phyloP scores from a whole-genome alignment of 2,797 vertebrate genomes.

The Clamator glandarius region DNA sequence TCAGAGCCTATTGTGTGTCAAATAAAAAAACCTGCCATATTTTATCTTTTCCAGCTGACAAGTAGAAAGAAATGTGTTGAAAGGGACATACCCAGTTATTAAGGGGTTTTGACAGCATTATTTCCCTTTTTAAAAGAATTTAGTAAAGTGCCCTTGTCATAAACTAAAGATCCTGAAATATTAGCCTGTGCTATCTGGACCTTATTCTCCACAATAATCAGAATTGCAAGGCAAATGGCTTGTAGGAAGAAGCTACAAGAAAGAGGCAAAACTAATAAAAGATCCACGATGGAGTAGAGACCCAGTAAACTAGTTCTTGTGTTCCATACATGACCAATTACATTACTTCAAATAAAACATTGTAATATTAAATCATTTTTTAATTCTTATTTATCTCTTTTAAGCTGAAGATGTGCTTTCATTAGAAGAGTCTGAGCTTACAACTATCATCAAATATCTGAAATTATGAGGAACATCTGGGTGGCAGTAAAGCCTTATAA shows the following conservation, averaged over 20 bases:
- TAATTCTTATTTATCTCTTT: background rate
- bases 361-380: background rate
- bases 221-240: background rate
- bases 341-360: background rate
- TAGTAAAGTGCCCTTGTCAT: background rate
- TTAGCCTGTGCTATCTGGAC: background rate
- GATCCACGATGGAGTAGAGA: background rate
- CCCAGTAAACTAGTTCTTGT: background rate
- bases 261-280: background rate
- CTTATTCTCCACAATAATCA: background rate
- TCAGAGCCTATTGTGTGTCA: conserved; percentile 27
- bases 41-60: conserved; percentile 29
- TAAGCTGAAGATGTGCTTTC: background rate
- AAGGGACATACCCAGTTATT: background rate
- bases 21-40: conserved; percentile 14
- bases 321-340: background rate
- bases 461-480: background rate
- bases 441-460: background rate
- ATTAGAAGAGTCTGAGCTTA: background rate
- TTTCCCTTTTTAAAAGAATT: background rate
- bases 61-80: conserved; percentile 20
- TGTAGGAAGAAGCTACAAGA: background rate
- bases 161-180: background rate
- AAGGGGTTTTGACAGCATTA: background rate
- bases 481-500: background rate